Base-by-base conservation (phyloP, 2,888 invertebrate genomes). In the Erebia ligea region DNA sequence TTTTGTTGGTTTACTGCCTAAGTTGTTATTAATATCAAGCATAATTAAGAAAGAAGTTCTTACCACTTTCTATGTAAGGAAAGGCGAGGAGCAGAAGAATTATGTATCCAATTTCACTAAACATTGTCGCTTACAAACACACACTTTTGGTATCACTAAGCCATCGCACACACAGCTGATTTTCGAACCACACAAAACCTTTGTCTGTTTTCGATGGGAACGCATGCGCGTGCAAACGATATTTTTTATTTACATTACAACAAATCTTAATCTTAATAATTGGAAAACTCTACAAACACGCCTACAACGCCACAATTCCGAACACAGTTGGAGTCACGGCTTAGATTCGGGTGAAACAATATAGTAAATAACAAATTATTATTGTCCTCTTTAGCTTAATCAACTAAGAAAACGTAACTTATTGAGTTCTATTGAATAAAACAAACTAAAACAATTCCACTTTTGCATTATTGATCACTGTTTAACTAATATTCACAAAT, bases 41-140 rank as follows among this genome's bases (percentile, higher is more conserved):
- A 40, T n/a, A 63, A 8, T 68, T 17, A 58, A 10, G n/a, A 58
- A 63, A 34, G 61, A 64, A 58, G 50, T 50, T 94, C 95, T 95
- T 85, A 96, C 96, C 95, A 91, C 95, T 95, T 91, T 95, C 95
- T 86, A 95, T 95, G 89, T 95, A 95, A 81, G 95, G 95, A 85
- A 95, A 94, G 85, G 95, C 94, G 84, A 95, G 93, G 85, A 96
- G 94, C 89, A 95, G 92, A 91, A 95, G 95, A 85, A 95, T 92
- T 89, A 95, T 94, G 91, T 95, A 95, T 94, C 94, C 94, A 93
- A 94, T 94, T 92, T 94, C 94, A 94, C 94, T 94, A 85, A 94
- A 94, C 95, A 95, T 95, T 94, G 94, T 94, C 86, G 88, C 88
- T 88, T 86, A 82, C 79, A 84, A 87, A 85, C 88, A 88, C 87